Evolutionary conservation across 2,797 vertebrate genomes (phyloP), one percentile per base, ranked within the genome.

Genomic region (Chaetophractus vellerosus): DNA sequence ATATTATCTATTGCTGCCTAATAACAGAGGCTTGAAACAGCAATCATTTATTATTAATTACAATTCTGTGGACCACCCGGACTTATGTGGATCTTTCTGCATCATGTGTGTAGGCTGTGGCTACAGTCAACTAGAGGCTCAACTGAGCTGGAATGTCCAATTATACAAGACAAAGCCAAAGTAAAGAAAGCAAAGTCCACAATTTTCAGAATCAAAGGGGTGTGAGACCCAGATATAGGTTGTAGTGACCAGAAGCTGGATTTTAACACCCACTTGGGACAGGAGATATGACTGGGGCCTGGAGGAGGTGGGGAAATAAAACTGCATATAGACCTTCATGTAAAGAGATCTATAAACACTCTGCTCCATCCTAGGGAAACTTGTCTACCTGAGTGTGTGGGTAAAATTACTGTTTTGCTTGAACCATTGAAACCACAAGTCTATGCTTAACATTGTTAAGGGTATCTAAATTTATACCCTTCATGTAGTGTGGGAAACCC

Each of bases 371-470:
- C 19, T 48, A 68, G 57, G n/a, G 14, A 91, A 61, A 45, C 10
- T 28, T 64, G 45, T 31, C 63, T 45, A 41, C 18, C 9, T 74
- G 28, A 80, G 15, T 81, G 63, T 88, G 23, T 64, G 4, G 12
- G 75, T 23, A 74, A 72, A 93, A 81, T 55, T 80, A 80, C 2
- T 88, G 61, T 68, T 89, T 93, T 83, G 19, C 41, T 68, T 61
- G 10, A 89, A 24, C n/a, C 57, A n/a, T 76, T 38, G 50, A 88
- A 93, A 93, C 19, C n/a, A 69, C 50, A 93, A 21, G 9, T 69
- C 26, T 83, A 24, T 68, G 38, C 11, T 76, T 88, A 83, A 75
- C 52, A 68, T 83, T 68, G 38, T 4, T 57, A 68, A 89, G 15
- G 57, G 61, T 38, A 72, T 18, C 57, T 55, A 93, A 80, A 80